Evolutionary conservation across 2,113 vertebrate genomes (phyloP), one percentile per base, ranked within the genome.

Genomic region (Bambusicola thoracicus): DNA sequence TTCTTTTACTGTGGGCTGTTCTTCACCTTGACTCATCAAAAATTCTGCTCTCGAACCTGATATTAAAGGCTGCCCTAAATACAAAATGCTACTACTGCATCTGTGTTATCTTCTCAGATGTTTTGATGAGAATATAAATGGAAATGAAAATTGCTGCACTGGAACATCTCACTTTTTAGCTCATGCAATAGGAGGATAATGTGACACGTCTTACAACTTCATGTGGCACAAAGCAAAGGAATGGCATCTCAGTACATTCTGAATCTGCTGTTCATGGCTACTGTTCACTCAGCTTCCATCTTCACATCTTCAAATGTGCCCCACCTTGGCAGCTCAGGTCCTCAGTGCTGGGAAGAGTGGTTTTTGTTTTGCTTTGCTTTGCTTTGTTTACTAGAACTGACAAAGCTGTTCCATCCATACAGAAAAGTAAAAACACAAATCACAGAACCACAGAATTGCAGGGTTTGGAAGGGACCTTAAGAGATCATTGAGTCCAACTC

Each of bases 181-280:
- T 27, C 2, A 1, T 27, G n/a, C 11, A 27, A 73, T 67, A 72
- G 8, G 0, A 0, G n/a, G 51, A 58, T 8, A 53, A 18, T 1
- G 1, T 1, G 13, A 27, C n/a, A 2, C 1, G 11, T 30, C 44
- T 34, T 41, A 12, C 6, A 21, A 13, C 11, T 6, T 43, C 56
- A 11, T 38, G 34, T 41, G 59, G 9, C 72, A 76, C 25, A 1
- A 29, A 6, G 40, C 29, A 30, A 14, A 56, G 13, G 7, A 13
- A 13, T 0, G 1, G 14, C 56, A 7, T 11, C 16, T 48, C 20
- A 43, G 8, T 3, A 20, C 29, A 11, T 75, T 81, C 51, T 43
- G 38, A 43, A 29, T 17, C 14, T 75, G 43, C 34, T 40, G 53
- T 13, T 53, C 44, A 10, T 13, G 8, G 36, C 24, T 36, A 3